A percentile compares a stretch with the other conserved stretches of the same genome.
phyloP scores from a whole-genome alignment of 64 coral and sea anemone species.

The Actinia equina region DNA sequence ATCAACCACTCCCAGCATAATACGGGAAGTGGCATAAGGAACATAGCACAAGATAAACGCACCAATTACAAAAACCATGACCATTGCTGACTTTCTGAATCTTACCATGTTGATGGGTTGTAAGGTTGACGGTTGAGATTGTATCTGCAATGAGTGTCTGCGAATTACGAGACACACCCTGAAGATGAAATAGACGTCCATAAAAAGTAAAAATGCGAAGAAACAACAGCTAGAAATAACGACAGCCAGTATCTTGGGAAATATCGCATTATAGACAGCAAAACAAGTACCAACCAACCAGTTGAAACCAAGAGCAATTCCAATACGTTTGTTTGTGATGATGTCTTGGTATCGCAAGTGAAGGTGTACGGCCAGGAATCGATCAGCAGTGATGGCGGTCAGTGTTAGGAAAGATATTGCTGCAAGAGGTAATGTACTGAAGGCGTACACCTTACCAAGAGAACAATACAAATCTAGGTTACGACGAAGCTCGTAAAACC shows the following conservation, averaged over 20 bases:
- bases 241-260: not conserved
- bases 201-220: not conserved
- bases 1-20: not conserved
- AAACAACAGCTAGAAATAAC: not conserved
- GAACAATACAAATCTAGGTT: not conserved
- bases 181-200: not conserved
- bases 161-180: not conserved
- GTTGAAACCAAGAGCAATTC: not conserved
- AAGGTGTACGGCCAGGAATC: not conserved
- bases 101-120: not conserved
- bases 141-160: not conserved
- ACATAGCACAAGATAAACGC: not conserved
- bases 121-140: not conserved
- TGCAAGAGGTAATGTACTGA: too few relatives aligned
- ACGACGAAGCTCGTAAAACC: too few relatives aligned
- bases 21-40: not conserved
- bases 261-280: not conserved
- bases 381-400: too few relatives aligned
- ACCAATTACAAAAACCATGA: not conserved
- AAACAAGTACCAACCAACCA: not conserved
- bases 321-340: conserved; percentile 2
- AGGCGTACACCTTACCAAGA: too few relatives aligned
- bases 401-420: too few relatives aligned
- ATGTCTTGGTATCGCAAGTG: conserved; percentile 1
- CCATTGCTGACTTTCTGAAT: not conserved